Percentiles rank a stretch among this genome's conserved stretches.
Evolutionary conservation across 2,113 vertebrate species (phyloP).

Genomic region (Phasianus colchicus): DNA sequence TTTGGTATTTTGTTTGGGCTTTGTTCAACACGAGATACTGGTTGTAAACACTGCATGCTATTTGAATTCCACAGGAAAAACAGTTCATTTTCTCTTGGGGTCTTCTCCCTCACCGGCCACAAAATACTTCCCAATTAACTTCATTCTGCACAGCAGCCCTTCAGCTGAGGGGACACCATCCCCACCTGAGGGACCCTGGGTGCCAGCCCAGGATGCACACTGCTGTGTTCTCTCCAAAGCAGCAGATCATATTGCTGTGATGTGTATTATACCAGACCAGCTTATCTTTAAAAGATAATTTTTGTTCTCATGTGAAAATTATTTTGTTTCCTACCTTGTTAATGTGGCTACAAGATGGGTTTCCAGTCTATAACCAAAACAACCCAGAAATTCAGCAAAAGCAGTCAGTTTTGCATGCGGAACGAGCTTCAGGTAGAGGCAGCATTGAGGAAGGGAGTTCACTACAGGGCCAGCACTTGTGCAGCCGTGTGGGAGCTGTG

Average conservation of each 20-base stretch:
- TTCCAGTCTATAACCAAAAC: background rate
- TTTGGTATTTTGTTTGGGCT: conserved; percentile 54
- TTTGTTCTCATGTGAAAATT: background rate
- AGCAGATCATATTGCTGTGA: background rate
- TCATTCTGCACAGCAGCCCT: too few species aligned
- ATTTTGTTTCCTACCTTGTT: background rate
- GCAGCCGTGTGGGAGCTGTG: background rate
- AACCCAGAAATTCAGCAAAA: background rate
- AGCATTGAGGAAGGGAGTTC: background rate
- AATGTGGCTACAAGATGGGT: background rate
- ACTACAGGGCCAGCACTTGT: background rate
- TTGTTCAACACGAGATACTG: conserved; percentile 4
- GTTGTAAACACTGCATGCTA: conserved; percentile 2
- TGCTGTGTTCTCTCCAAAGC: too few species aligned
- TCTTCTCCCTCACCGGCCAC: background rate
- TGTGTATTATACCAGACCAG: background rate
- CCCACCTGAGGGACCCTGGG: too few species aligned
- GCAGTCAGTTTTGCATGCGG: background rate
- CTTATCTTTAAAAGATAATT: background rate
- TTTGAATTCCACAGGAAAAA: background rate
- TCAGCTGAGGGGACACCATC: too few species aligned
- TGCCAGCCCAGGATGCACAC: too few species aligned
- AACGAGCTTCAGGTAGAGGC: background rate
- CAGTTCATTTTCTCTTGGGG: background rate
- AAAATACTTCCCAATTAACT: too few species aligned